Conservation (phyloP, 1,140 invertebrate species). For the Holcopasites calliopsidis region DNA sequence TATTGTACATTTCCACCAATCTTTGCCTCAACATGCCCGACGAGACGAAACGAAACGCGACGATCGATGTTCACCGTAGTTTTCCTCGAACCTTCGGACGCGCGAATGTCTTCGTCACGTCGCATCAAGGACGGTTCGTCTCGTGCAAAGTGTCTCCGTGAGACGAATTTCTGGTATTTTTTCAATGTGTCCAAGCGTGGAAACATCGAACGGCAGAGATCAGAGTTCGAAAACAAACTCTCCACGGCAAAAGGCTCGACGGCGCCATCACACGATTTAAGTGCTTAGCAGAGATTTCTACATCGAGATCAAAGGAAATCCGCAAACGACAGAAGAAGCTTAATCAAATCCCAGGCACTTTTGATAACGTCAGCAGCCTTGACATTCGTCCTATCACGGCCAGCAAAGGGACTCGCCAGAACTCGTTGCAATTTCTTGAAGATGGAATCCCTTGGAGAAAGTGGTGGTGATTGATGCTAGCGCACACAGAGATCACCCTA, state of each 20-base stretch:
- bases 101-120: slow-evolving; percentile 35
- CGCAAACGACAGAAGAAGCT: not conserved
- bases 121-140: slow-evolving; percentile 24
- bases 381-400: slow-evolving; percentile 1
- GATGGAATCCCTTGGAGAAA: slow-evolving; percentile 4
- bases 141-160: slow-evolving; percentile 12
- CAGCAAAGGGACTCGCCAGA: slow-evolving; percentile 10
- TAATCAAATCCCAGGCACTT: not conserved
- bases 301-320: not conserved
- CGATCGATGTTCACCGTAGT: slow-evolving; percentile 35
- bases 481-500: slow-evolving; percentile 32
- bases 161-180: slow-evolving; percentile 33
- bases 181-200: not conserved
- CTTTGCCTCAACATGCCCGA: not conserved
- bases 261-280: too few species aligned
- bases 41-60: slow-evolving; percentile 45
- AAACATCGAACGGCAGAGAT: not conserved
- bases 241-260: too few species aligned
- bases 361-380: slow-evolving; percentile 6
- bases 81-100: slow-evolving; percentile 39
- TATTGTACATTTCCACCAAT: slow-evolving; percentile 1
- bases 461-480: slow-evolving; percentile 30
- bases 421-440: slow-evolving; percentile 14
- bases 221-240: not conserved
- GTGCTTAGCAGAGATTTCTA: not conserved